These are phyloP conservation scores for Macrotrachela quadricornifera DNA, from an alignment of 1,140 invertebrate genomes.

Conservation along the genomic window DNA sequence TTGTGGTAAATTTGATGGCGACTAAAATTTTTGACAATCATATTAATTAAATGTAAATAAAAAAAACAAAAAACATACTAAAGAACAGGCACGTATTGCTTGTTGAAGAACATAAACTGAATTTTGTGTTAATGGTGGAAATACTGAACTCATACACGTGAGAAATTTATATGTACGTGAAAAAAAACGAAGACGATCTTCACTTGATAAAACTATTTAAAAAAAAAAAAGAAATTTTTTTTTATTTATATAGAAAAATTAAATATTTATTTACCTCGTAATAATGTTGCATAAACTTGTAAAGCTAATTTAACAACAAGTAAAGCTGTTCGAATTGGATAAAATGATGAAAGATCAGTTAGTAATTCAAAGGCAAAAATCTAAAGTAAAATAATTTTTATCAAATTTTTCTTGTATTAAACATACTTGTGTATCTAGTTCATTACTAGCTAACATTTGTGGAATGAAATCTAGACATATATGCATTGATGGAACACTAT, in stretches of 20 bases:
- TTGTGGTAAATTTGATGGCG: no score
- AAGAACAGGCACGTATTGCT: no score
- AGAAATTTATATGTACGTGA: neutral
- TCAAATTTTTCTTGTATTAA: no score
- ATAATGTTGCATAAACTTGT: constrained; percentile 62
- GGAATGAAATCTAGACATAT: constrained; percentile 90
- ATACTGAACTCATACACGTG: neutral
- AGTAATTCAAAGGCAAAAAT: constrained; percentile 78
- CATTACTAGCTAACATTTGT: constrained; percentile 73
- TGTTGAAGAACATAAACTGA: no score
- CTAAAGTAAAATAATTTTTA: constrained; percentile 14
- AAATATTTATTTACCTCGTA: constrained; percentile 37
- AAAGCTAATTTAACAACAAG: constrained; percentile 68
- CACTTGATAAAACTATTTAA: neutral
- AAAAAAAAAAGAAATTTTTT: neutral
- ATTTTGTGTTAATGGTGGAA: constrained; percentile 4
- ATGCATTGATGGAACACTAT: constrained; percentile 89
- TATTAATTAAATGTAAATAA: no score
- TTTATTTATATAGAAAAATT: neutral
- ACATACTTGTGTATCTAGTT: constrained; percentile 60
- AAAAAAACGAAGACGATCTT: constrained; percentile 1
- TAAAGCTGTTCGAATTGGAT: constrained; percentile 71
- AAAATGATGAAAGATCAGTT: constrained; percentile 71
- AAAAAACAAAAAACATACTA: no score
- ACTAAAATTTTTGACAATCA: no score